These are phyloP conservation scores for Epizoanthus scotinus DNA, from an alignment of 92 coral and sea anemone genomes.

Conservation along the genomic window DNA sequence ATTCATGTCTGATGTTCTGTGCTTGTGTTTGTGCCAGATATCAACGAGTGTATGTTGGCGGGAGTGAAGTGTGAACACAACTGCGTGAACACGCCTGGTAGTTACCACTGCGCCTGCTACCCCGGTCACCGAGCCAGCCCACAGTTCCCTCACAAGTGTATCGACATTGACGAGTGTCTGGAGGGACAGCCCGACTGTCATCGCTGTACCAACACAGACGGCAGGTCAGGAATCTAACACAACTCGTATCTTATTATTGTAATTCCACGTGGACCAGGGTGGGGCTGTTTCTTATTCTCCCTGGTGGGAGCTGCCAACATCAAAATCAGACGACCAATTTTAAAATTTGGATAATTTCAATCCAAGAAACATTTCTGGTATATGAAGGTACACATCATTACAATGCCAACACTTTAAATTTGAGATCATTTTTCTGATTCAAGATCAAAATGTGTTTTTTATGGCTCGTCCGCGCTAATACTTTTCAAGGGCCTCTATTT, in stretches of 20 bases:
- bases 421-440: too few relatives aligned
- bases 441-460: too few relatives aligned
- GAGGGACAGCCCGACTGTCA: slow-evolving; percentile 94
- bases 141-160: slow-evolving; percentile 75
- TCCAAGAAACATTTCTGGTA: too few relatives aligned
- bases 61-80: slow-evolving; percentile 85
- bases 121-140: slow-evolving; percentile 71
- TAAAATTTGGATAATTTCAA: too few relatives aligned
- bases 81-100: slow-evolving; percentile 89
- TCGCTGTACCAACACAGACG: slow-evolving; percentile 15
- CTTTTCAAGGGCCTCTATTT: too few relatives aligned
- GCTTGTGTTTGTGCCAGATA: slow-evolving; percentile 56
- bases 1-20: neutral
- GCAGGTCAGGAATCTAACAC: neutral
- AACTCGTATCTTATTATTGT: neutral
- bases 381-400: too few relatives aligned
- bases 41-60: slow-evolving; percentile 92
- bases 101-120: slow-evolving; percentile 85
- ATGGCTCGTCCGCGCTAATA: too few relatives aligned
- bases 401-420: too few relatives aligned
- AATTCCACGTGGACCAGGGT: too few relatives aligned
- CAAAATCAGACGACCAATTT: too few relatives aligned
- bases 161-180: slow-evolving; percentile 83
- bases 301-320: too few relatives aligned
- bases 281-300: too few relatives aligned